Conservation (phyloP, 53 echinoderm and acorn worm genomes). For the Astropecten irregularis region DNA sequence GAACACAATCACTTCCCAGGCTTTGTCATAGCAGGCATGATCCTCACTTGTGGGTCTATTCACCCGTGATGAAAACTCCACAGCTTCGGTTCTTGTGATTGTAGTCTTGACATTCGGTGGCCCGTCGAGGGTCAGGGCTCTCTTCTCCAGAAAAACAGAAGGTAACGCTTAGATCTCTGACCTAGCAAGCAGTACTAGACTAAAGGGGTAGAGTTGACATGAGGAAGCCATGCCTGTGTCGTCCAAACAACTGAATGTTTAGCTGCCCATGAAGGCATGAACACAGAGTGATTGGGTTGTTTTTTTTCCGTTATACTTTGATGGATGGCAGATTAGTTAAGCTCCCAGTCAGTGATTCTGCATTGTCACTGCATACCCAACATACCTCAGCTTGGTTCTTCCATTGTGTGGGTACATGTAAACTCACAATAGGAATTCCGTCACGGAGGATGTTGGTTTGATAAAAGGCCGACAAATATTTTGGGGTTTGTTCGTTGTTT, state of each 20-base stretch:
- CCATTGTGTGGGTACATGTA: slow-evolving; percentile 22
- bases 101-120: slow-evolving; percentile 22
- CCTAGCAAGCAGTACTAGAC: too few relatives aligned
- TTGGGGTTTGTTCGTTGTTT: too few relatives aligned
- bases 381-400: neutral
- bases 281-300: neutral
- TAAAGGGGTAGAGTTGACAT: neutral
- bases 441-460: too few relatives aligned
- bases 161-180: too few relatives aligned
- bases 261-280: neutral
- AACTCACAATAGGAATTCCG: too few relatives aligned
- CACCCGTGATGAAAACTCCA: slow-evolving; percentile 33
- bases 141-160: too few relatives aligned
- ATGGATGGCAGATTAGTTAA: neutral
- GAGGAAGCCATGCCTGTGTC: neutral
- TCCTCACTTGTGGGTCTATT: too few relatives aligned
- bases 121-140: slow-evolving; percentile 18
- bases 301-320: neutral
- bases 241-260: neutral
- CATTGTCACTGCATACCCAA: slow-evolving; percentile 1
- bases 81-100: slow-evolving; percentile 7
- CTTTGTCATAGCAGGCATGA: too few relatives aligned
- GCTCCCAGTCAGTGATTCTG: neutral
- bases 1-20: too few relatives aligned
- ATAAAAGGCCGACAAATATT: too few relatives aligned